Conservation (phyloP, 2,888 invertebrate species). For the Hanleya hanleyi region DNA sequence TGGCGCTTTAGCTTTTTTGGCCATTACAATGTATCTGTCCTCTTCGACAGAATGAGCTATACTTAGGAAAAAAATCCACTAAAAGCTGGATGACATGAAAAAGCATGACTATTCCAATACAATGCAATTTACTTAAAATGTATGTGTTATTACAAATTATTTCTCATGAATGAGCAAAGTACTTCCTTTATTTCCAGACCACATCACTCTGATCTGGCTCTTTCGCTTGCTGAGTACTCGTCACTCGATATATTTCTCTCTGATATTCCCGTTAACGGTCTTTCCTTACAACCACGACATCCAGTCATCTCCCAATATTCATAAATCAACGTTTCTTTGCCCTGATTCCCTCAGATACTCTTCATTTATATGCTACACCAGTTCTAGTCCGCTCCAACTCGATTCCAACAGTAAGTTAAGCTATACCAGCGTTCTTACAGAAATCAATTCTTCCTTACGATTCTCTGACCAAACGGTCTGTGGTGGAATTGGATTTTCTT, state of each 20-base stretch:
- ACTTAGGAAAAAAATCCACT: too few relatives aligned
- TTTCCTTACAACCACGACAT: neutral
- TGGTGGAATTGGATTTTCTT: neutral
- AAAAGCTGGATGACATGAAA: too few relatives aligned
- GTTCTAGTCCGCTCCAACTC: neutral
- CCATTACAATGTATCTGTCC: too few relatives aligned
- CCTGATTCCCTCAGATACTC: neutral
- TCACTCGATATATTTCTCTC: too few relatives aligned
- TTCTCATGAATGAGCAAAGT: neutral
- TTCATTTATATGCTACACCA: neutral
- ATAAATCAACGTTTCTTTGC: neutral
- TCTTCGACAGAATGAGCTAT: too few relatives aligned
- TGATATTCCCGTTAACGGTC: neutral
- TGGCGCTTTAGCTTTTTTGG: too few relatives aligned
- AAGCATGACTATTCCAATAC: too few relatives aligned
- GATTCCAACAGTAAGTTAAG: neutral
- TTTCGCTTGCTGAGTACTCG: too few relatives aligned
- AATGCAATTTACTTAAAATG: neutral
- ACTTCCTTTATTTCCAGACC: too few relatives aligned
- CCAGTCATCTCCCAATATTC: neutral
- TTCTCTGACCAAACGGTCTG: neutral
- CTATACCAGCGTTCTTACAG: neutral
- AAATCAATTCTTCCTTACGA: neutral
- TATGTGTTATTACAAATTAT: neutral
- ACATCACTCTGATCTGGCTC: too few relatives aligned